Conservation (phyloP, 2,797 vertebrate genomes). For the Esox masquinongy region DNA sequence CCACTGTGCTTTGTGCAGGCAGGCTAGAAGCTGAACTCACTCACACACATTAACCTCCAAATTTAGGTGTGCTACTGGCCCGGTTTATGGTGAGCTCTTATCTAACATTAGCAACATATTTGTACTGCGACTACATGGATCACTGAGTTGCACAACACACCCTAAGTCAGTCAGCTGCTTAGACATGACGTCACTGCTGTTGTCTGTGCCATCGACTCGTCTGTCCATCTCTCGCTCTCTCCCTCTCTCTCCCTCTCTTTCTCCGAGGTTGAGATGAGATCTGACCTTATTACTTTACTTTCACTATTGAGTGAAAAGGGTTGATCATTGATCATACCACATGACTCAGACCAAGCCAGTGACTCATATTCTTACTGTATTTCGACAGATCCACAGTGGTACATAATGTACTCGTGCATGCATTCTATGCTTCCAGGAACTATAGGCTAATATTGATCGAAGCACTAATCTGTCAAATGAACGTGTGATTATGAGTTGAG, state of each 20-base stretch:
- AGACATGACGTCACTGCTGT: conserved; percentile 58
- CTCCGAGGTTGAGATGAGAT: conserved; percentile 28
- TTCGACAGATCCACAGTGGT: conserved; percentile 7
- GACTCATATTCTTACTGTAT: conserved; percentile 55
- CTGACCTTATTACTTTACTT: conserved; percentile 46
- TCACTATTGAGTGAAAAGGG: conserved; percentile 38
- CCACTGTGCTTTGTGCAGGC: neutral
- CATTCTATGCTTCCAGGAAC: conserved; percentile 65
- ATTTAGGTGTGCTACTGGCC: neutral
- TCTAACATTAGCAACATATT: conserved; percentile 52
- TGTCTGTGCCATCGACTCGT: conserved; percentile 53
- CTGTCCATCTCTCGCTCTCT: no score
- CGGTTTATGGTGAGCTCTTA: conserved; percentile 10
- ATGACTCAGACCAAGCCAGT: conserved; percentile 59
- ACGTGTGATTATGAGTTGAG: conserved; percentile 59
- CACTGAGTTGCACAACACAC: conserved; percentile 51
- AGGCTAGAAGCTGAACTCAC: neutral
- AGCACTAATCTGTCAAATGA: conserved; percentile 59
- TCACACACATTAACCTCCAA: conserved; percentile 43
- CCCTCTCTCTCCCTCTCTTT: neutral
- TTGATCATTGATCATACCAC: conserved; percentile 49
- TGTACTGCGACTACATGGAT: conserved; percentile 43
- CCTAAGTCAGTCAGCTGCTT: conserved; percentile 66
- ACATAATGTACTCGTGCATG: conserved; percentile 8
- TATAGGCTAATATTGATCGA: conserved; percentile 56